Conservation (phyloP, 1,140 invertebrate species). For the Drosophila saltans region DNA sequence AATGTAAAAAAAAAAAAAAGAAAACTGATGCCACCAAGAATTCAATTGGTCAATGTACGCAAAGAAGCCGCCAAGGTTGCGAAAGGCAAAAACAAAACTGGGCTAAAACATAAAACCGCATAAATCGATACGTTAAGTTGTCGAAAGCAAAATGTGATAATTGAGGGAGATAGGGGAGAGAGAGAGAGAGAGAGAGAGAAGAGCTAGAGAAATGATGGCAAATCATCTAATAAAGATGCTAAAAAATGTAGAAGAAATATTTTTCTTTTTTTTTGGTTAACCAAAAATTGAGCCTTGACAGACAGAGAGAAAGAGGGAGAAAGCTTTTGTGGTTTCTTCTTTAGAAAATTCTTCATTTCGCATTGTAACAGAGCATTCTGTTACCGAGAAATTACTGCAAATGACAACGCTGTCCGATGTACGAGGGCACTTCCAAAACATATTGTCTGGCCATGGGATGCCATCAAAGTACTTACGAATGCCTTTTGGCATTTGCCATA, state of each 20-base stretch:
- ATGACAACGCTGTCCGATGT: neutral
- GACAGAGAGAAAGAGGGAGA: too few species aligned
- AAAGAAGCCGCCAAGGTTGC: slow-evolving; percentile 43
- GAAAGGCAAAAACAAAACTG: neutral
- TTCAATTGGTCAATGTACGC: slow-evolving; percentile 47
- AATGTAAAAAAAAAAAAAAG: slow-evolving; percentile 20
- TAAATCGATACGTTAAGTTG: slow-evolving; percentile 39
- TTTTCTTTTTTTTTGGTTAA: too few species aligned
- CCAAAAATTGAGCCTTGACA: too few species aligned
- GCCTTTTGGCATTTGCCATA: neutral
- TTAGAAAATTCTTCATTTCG: too few species aligned
- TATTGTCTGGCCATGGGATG: neutral
- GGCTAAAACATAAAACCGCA: slow-evolving; percentile 33
- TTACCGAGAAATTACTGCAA: neutral
- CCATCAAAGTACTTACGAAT: neutral
- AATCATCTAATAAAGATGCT: too few species aligned
- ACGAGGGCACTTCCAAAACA: neutral
- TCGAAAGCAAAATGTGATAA: slow-evolving; percentile 1
- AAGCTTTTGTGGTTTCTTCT: too few species aligned
- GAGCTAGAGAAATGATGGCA: neutral
- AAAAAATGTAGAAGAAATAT: too few species aligned
- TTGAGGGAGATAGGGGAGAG: neutral
- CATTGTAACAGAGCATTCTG: too few species aligned
- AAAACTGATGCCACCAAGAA: slow-evolving; percentile 45
- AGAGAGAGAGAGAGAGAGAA: neutral